A percentile compares a stretch with the other conserved stretches of the same genome.
These are phyloP conservation scores for Apeltes quadracus DNA, from an alignment of 2,113 vertebrate species.

Conservation along the genomic window DNA sequence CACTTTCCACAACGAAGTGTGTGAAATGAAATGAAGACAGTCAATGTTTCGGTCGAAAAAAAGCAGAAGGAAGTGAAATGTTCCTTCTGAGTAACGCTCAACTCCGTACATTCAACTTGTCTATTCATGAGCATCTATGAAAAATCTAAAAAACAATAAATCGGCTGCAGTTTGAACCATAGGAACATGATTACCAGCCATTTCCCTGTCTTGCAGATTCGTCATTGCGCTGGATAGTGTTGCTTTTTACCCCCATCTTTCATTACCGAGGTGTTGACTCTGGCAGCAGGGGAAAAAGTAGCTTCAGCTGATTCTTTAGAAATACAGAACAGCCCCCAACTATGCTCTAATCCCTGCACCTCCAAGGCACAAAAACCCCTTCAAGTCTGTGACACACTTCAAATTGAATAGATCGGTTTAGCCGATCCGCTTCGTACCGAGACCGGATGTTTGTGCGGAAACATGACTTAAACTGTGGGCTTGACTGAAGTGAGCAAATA, in stretches of 20 bases:
- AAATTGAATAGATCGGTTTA: constrained; percentile 31
- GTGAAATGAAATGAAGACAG: constrained; percentile 31
- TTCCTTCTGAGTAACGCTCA: neutral
- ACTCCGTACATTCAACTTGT: neutral
- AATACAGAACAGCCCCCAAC: constrained; percentile 42
- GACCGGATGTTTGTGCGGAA: constrained; percentile 13
- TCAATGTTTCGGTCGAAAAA: constrained; percentile 12
- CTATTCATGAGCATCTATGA: neutral
- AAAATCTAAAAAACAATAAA: no score
- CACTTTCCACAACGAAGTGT: constrained; percentile 25
- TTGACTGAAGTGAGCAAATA: constrained; percentile 2
- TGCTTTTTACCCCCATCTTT: constrained; percentile 39
- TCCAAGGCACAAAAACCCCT: constrained; percentile 20
- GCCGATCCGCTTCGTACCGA: constrained; percentile 12
- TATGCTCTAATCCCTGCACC: constrained; percentile 46
- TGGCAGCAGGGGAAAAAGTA: constrained; percentile 20
- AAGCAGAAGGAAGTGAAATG: neutral
- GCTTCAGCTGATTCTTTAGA: constrained; percentile 38
- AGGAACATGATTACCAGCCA: no score
- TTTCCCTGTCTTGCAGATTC: constrained; percentile 37
- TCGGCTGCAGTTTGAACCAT: no score
- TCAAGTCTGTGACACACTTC: constrained; percentile 45
- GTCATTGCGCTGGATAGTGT: constrained; percentile 31
- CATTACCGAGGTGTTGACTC: constrained; percentile 46
- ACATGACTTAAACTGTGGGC: constrained; percentile 4